Evolutionary conservation across 2,113 vertebrate genomes (phyloP).

Genomic region (Bambusicola thoracicus): DNA sequence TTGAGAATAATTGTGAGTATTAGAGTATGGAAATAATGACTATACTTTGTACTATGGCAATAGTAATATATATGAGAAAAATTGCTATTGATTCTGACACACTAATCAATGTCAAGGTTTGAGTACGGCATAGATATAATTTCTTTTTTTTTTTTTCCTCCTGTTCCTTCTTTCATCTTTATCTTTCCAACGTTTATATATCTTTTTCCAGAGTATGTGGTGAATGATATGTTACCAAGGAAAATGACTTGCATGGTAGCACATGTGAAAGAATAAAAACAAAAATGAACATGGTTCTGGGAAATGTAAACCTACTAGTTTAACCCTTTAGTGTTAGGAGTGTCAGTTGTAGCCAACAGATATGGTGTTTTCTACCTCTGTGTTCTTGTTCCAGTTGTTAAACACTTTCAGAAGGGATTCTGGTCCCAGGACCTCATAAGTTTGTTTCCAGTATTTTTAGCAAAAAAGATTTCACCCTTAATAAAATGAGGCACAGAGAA

Average conservation of each 20-base stretch:
- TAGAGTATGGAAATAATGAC: background rate
- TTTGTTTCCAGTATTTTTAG: background rate
- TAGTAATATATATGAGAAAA: background rate
- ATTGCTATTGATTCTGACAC: constrained; percentile 5
- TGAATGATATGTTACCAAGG: background rate
- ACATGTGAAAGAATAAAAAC: background rate
- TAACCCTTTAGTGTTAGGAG: background rate
- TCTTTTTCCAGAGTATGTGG: background rate
- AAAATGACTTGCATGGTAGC: background rate
- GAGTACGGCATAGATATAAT: background rate
- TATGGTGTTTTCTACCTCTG: background rate
- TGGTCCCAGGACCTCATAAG: background rate
- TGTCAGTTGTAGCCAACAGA: background rate
- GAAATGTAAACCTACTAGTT: background rate
- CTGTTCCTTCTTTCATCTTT: background rate
- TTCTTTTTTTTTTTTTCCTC: background rate
- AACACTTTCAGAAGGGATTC: background rate
- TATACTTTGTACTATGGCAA: background rate
- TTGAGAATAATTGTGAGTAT: background rate
- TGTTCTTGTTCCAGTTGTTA: background rate
- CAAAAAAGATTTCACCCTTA: background rate
- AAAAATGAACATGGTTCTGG: background rate
- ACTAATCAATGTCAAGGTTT: background rate
- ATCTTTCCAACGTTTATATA: background rate
- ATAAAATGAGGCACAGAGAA: background rate